A percentile compares a stretch with the other conserved stretches of the same genome.
Evolutionary conservation across 2,113 vertebrate species (phyloP).

Genomic region (Apodemus sylvaticus): DNA sequence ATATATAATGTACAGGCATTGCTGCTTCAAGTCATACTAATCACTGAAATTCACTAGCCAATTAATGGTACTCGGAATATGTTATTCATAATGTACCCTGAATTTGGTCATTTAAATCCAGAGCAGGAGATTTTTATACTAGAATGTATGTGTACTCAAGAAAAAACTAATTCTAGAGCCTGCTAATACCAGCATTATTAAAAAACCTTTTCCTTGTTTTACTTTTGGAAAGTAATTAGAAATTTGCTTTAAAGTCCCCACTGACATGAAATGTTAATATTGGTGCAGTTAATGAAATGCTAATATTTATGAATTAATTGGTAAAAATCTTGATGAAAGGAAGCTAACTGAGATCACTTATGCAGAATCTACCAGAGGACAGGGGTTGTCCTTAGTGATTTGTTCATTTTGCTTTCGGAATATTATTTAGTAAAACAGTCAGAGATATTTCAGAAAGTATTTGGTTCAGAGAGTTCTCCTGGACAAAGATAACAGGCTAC

Average conservation of each 20-base stretch:
- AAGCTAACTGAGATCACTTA: constrained; percentile 73
- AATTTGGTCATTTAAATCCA: constrained; percentile 70
- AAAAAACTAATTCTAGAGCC: constrained; percentile 66
- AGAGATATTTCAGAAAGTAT: constrained; percentile 46
- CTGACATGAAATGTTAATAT: constrained; percentile 79
- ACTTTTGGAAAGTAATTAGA: constrained; percentile 78
- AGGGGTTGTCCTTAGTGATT: constrained; percentile 72
- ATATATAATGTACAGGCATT: constrained; percentile 22
- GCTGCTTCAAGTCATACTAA: constrained; percentile 41
- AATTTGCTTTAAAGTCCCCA: constrained; percentile 75
- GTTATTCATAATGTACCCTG: constrained; percentile 63
- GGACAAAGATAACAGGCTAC: constrained; percentile 53
- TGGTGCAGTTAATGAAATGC: constrained; percentile 78
- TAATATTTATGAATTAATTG: constrained; percentile 81
- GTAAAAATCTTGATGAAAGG: constrained; percentile 75
- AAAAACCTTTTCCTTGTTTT: constrained; percentile 76
- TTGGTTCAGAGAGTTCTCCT: constrained; percentile 59
- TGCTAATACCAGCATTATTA: constrained; percentile 70
- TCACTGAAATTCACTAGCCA: constrained; percentile 66
- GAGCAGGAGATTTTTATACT: constrained; percentile 58
- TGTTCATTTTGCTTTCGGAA: constrained; percentile 70
- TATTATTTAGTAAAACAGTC: constrained; percentile 65
- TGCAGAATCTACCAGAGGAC: constrained; percentile 70
- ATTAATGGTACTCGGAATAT: constrained; percentile 62
- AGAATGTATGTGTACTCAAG: constrained; percentile 68